Evolutionary conservation across 2,888 invertebrate species (phyloP).

Genomic region (Dilophus febrilis): DNA sequence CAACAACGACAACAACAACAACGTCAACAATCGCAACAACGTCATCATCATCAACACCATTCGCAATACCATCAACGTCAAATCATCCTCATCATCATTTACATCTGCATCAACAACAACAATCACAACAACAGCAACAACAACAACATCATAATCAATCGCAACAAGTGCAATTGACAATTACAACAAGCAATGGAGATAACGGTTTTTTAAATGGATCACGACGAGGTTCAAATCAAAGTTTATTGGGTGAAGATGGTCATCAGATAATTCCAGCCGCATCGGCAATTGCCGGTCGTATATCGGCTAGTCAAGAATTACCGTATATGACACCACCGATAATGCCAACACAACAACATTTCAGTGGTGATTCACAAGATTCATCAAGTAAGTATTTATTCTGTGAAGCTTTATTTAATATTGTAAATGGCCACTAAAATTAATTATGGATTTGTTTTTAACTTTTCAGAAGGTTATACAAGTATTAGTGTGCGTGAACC

Average conservation of each 20-base stretch:
- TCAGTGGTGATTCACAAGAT: conserved; percentile 83
- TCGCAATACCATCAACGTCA: background rate
- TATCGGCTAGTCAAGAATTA: conserved; percentile 73
- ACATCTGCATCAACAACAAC: too few relatives aligned
- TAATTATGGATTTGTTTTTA: too few relatives aligned
- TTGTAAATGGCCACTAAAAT: background rate
- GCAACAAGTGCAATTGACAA: background rate
- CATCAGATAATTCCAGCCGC: conserved; percentile 61
- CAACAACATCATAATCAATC: too few relatives aligned
- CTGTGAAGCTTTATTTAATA: background rate
- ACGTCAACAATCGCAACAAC: conserved; percentile 1
- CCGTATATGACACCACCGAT: conserved; percentile 80
- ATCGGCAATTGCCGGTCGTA: conserved; percentile 66
- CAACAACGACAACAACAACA: conserved; percentile 7
- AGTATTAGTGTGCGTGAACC: conserved; percentile 84
- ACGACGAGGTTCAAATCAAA: conserved; percentile 10
- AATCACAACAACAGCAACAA: too few relatives aligned
- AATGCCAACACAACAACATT: conserved; percentile 42
- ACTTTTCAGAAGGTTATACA: conserved; percentile 74
- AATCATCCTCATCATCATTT: conserved; percentile 9
- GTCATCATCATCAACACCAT: background rate
- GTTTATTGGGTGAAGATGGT: conserved; percentile 8
- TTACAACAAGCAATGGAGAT: background rate
- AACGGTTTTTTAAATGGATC: conserved; percentile 5
- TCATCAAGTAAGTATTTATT: conserved; percentile 47